These are phyloP conservation scores for Rhinichthys osculus DNA, from an alignment of 2,797 vertebrate genomes.

Conservation along the genomic window DNA sequence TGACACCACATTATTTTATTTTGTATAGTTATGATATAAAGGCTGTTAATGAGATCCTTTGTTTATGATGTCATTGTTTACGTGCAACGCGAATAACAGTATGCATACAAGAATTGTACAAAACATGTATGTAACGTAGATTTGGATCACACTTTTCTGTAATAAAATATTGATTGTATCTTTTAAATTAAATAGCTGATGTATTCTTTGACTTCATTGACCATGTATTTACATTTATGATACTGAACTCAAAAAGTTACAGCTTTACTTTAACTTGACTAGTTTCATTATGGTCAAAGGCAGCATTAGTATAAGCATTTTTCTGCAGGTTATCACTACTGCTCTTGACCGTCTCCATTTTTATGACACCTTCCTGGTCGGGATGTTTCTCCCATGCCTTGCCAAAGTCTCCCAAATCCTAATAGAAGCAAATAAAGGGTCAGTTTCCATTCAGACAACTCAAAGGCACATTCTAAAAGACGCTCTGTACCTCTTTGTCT, in stretches of 20 bases:
- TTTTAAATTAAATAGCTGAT: constrained; percentile 69
- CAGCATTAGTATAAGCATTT: constrained; percentile 73
- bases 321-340: constrained; percentile 66
- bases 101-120: constrained; percentile 68
- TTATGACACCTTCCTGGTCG: constrained; percentile 64
- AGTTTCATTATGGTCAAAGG: constrained; percentile 68
- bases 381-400: constrained; percentile 62
- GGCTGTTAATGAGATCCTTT: constrained; percentile 74
- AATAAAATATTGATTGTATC: constrained; percentile 84
- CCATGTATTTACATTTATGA: neutral
- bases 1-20: constrained; percentile 61
- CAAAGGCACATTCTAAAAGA: neutral
- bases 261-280: constrained; percentile 29
- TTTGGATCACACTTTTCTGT: constrained; percentile 86
- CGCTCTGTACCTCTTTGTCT: constrained; percentile 22
- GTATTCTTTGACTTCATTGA: constrained; percentile 50
- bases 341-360: constrained; percentile 47
- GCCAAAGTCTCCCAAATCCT: constrained; percentile 53
- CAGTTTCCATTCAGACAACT: neutral
- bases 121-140: constrained; percentile 72
- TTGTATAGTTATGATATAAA: constrained; percentile 68
- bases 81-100: constrained; percentile 80
- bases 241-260: neutral
- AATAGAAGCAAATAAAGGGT: neutral
- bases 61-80: constrained; percentile 80